Base-by-base conservation (phyloP, 2,888 invertebrate species). In the Parascotia fuliginaria region DNA sequence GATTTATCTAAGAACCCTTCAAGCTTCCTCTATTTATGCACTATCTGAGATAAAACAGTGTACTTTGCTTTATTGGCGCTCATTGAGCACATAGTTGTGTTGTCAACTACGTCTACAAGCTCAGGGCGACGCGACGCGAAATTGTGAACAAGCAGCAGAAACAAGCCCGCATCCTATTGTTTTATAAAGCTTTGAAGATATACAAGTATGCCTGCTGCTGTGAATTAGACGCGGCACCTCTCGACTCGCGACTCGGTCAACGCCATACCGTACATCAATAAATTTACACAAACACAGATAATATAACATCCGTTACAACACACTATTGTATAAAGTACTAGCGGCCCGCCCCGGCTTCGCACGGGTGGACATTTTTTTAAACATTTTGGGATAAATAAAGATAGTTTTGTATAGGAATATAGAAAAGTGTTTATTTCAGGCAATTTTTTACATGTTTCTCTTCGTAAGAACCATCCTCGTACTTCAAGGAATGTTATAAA, bases 101-200 rank as follows among this genome's bases (percentile, higher is more conserved):
- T 75, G 79, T 81, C 80, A 77, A 82, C 72, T 56, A 67, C 66
- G 67, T 73, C 64, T 75, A 75, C 46, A 60, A 65, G 65, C 66
- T 70, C 70, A 73, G 74, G 71, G 59, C 65, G 66, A 68, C 55
- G n/a, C n/a, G n/a, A n/a, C n/a, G n/a, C n/a, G n/a, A n/a, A n/a
- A 51, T 65, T 45, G 66, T 73, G 73, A 72, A 76, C 65, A 74
- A 72, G 59, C 61, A 48, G 61, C 68, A 62, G 73, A 65, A 73
- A 64, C 65, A 59, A 73, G 70, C 87, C 87, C 86, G 87, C 86
- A 84, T 86, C 76, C 84, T 75, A 77, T 86, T 85, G 85, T 87
- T 81, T 80, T 69, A 73, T 15, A 79, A 75, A 81, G 72, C 73
- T 80, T 79, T 79, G 63, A 74, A 77, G 63, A 64, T 68, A 70